Evolutionary conservation across 2,797 vertebrate species (phyloP).

Genomic region (Poecilia gillii): DNA sequence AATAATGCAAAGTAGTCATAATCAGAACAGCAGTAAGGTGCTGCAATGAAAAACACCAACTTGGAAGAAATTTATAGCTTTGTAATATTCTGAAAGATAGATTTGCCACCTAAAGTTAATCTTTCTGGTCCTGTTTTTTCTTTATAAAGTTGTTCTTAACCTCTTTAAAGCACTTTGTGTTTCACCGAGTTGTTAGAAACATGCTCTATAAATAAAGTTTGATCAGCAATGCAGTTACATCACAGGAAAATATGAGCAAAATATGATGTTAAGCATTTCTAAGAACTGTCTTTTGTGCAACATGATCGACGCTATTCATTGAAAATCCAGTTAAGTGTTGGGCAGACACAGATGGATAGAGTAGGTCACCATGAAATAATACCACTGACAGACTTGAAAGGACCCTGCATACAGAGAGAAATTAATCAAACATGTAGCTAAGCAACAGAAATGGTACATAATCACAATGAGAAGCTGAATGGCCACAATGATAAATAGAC

Average conservation of each 20-base stretch:
- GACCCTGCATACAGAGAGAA: neutral
- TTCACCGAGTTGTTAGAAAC: neutral
- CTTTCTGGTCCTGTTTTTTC: neutral
- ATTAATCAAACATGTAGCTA: neutral
- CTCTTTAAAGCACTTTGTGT: neutral
- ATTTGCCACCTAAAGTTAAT: neutral
- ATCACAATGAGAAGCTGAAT: neutral
- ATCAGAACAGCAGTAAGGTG: neutral
- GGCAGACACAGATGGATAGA: neutral
- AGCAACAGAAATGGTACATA: neutral
- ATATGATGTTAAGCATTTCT: neutral
- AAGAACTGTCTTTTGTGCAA: too few species aligned
- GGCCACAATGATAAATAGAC: neutral
- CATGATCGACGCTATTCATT: neutral
- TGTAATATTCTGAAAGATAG: neutral
- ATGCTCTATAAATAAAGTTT: neutral
- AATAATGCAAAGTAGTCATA: neutral
- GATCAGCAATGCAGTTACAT: neutral
- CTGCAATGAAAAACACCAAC: neutral
- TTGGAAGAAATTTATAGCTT: neutral
- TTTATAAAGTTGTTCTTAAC: neutral
- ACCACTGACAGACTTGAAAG: neutral
- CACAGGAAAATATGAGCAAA: neutral
- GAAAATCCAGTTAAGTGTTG: neutral
- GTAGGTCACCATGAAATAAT: neutral